Conservation (phyloP, 2,888 invertebrate species). For the Laspeyria flexula region DNA sequence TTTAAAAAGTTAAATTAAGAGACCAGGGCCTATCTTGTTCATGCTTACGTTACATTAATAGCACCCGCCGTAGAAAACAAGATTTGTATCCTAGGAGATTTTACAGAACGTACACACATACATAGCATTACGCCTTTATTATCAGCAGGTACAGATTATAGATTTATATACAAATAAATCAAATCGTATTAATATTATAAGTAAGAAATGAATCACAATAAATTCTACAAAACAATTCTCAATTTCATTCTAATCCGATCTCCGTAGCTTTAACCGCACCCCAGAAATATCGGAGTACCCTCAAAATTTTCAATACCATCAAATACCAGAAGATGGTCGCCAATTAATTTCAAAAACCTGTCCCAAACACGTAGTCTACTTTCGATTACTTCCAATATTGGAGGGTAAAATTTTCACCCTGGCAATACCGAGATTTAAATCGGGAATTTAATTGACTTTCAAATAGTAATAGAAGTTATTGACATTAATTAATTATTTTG, state of each 20-base stretch:
- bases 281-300: constrained; percentile 3
- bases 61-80: too few relatives aligned
- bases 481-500: constrained; percentile 27
- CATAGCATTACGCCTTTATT: too few relatives aligned
- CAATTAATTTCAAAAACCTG: constrained; percentile 41
- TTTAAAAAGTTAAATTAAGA: too few relatives aligned
- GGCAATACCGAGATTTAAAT: constrained; percentile 55
- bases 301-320: constrained; percentile 27
- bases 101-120: too few relatives aligned
- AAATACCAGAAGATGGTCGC: constrained; percentile 31
- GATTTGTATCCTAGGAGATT: too few relatives aligned
- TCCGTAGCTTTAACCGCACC: not conserved
- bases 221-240: too few relatives aligned
- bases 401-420: constrained; percentile 51
- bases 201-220: too few relatives aligned
- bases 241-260: not conserved
- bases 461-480: constrained; percentile 32
- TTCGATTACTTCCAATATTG: constrained; percentile 37
- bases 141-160: too few relatives aligned
- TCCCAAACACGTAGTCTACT: constrained; percentile 36
- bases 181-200: too few relatives aligned
- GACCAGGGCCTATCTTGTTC: too few relatives aligned
- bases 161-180: too few relatives aligned
- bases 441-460: constrained; percentile 49
- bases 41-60: too few relatives aligned